These are phyloP conservation scores for Drosophila pallidifrons DNA, from an alignment of 1,140 invertebrate species.

Conservation along the genomic window DNA sequence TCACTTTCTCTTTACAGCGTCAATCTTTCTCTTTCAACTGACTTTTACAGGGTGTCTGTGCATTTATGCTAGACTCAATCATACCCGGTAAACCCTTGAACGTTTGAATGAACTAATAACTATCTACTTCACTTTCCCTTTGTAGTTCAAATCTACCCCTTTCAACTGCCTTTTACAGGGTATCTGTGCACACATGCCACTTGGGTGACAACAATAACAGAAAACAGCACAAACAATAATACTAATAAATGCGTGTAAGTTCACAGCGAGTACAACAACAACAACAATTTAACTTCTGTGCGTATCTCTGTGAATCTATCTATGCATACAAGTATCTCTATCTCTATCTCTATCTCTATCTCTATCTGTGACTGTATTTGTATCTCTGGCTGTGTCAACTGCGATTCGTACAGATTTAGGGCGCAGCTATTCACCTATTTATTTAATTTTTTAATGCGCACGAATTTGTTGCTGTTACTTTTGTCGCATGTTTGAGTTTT, in stretches of 20 bases:
- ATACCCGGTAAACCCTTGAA: no score
- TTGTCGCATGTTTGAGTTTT: constrained; percentile 74
- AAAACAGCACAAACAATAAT: constrained; percentile 21
- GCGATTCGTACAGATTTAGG: constrained; percentile 66
- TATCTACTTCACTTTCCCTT: background rate
- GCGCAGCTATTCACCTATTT: constrained; percentile 74
- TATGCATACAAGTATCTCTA: background rate
- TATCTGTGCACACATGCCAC: constrained; percentile 42
- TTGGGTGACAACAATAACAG: constrained; percentile 15
- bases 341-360: background rate
- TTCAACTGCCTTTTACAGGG: background rate
- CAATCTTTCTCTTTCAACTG: no score
- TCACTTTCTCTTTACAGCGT: background rate
- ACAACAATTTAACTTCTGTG: constrained; percentile 49
- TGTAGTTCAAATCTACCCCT: constrained; percentile 2
- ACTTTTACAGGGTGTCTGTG: constrained; percentile 6
- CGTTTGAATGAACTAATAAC: no score
- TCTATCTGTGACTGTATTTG: constrained; percentile 6
- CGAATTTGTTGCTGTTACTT: constrained; percentile 48
- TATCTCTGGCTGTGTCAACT: constrained; percentile 20
- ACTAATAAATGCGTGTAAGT: constrained; percentile 45
- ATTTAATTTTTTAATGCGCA: constrained; percentile 69
- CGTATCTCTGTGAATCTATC: constrained; percentile 20
- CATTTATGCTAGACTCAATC: background rate
- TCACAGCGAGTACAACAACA: constrained; percentile 57